Base-by-base conservation (phyloP, 2,888 invertebrate genomes). In the Drosophila lacicola region DNA sequence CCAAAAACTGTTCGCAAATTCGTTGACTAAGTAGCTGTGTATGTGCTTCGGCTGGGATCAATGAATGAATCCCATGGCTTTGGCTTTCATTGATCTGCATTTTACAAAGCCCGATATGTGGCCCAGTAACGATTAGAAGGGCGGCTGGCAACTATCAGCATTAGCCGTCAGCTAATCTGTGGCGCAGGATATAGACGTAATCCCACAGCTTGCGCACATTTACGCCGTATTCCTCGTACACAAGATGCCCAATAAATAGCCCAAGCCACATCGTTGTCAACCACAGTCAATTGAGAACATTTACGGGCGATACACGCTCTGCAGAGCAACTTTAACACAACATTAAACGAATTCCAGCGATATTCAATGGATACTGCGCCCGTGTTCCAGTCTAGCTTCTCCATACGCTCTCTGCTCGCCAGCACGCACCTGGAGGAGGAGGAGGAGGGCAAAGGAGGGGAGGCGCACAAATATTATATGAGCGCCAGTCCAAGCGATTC, bases 301-400 rank as follows among this genome's bases (percentile, higher is more conserved):
- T 50, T 3, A 19, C 11, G 8, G 46, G 21, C 17, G 41, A 64
- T 47, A 45, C 57, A 61, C 39, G 11, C 34, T 8, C 6, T 19
- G 44, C 6, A 34, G 34, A 44, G 34, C 33, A 19, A 41, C 6
- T 1, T 14, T 17, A 17, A 13, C 10, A 10, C 8, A 29, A 29
- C 2, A 29, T n/a, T 10, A 41, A 3, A 9, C 17, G 9, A 39
- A 14, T 10, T 39, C n/a, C 9, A 8, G 8, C 8, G 9, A 53
- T n/a, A 55, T 25, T 34, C 10, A 17, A 75, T 72, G 80, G 77
- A 74, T 49, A 97, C 86, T 57, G 56, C 80, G 33, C 71, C 82
- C 3, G 75, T 84, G 3, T 89, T 90, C 17, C 60, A 90, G 44
- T 90, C 90, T 1, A 90, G 84, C 41, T 90, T 90, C 60, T 90